Percentiles rank a stretch among this genome's conserved stretches.
These are phyloP conservation scores for Eumacrocentrus americanus DNA, from an alignment of 2,888 invertebrate species.

Conservation along the genomic window DNA sequence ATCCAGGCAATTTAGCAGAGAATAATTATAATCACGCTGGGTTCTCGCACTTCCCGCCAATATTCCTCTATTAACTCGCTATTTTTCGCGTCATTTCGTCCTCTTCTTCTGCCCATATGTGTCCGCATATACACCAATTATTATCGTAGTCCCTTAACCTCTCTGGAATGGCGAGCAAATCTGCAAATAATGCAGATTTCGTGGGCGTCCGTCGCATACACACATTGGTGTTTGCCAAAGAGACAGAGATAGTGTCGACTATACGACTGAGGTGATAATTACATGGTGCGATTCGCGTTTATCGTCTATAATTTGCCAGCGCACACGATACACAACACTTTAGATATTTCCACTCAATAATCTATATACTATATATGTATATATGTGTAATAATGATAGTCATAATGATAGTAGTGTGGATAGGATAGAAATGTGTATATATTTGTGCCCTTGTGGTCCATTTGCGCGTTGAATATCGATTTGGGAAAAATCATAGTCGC, in stretches of 20 bases:
- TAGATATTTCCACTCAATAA: no score
- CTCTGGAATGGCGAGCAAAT: background rate
- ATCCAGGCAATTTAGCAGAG: slow-evolving; percentile 45
- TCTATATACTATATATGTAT: slow-evolving; percentile 28
- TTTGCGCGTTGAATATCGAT: slow-evolving; percentile 26
- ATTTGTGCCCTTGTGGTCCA: slow-evolving; percentile 23
- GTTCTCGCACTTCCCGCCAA: slow-evolving; percentile 47
- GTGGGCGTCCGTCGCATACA: background rate
- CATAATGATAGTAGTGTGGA: no score
- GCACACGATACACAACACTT: no score
- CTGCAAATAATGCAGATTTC: background rate
- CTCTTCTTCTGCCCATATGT: slow-evolving; percentile 27
- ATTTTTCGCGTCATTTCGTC: slow-evolving; percentile 49
- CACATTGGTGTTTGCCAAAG: background rate
- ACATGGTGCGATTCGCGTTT: slow-evolving; percentile 53
- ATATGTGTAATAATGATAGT: slow-evolving; percentile 18
- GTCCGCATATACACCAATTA: background rate
- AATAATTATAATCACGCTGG: slow-evolving; percentile 52
- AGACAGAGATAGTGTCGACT: background rate
- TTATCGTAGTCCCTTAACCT: background rate
- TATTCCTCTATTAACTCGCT: slow-evolving; percentile 50
- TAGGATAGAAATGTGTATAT: background rate
- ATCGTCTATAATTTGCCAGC: slow-evolving; percentile 53
- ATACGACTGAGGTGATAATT: slow-evolving; percentile 55
- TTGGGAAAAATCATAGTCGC: background rate